Evolutionary conservation across 2,797 vertebrate genomes (phyloP).

Genomic region (Atherinosoma microstoma): DNA sequence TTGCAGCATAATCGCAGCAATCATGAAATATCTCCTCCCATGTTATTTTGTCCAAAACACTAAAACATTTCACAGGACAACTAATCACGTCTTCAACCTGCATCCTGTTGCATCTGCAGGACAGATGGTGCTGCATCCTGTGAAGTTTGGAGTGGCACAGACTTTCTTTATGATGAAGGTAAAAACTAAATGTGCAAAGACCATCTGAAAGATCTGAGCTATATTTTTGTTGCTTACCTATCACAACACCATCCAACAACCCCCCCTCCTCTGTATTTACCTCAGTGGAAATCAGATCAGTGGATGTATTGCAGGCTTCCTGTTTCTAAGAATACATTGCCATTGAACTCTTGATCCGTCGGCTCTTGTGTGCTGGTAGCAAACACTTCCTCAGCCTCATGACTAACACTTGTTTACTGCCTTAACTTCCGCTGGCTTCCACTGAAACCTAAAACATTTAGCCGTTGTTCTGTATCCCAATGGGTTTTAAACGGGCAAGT

Average conservation of each 20-base stretch:
- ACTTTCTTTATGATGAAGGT: constrained; percentile 9
- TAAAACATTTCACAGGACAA: constrained; percentile 19
- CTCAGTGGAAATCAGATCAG: constrained; percentile 55
- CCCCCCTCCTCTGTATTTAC: constrained; percentile 53
- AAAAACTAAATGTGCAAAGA: background rate
- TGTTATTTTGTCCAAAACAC: constrained; percentile 19
- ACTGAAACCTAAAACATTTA: constrained; percentile 40
- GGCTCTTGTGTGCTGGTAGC: constrained; percentile 52
- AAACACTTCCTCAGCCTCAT: constrained; percentile 73
- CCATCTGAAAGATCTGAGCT: background rate
- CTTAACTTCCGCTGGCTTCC: constrained; percentile 50
- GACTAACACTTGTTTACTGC: constrained; percentile 74
- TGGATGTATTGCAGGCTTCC: constrained; percentile 70
- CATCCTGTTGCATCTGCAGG: constrained; percentile 31
- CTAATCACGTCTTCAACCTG: constrained; percentile 7
- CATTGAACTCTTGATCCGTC: constrained; percentile 68
- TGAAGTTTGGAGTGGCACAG: constrained; percentile 1
- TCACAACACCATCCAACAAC: constrained; percentile 12
- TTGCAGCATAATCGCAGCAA: background rate
- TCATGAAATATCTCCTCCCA: background rate
- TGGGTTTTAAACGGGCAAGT: background rate
- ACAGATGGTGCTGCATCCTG: background rate
- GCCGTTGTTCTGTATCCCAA: constrained; percentile 26
- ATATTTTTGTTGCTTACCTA: constrained; percentile 38
- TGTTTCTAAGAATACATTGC: constrained; percentile 80